Evolutionary conservation across 1,140 invertebrate species (phyloP), one percentile per base, ranked within the genome.

Genomic region (Penaeus indicus): DNA sequence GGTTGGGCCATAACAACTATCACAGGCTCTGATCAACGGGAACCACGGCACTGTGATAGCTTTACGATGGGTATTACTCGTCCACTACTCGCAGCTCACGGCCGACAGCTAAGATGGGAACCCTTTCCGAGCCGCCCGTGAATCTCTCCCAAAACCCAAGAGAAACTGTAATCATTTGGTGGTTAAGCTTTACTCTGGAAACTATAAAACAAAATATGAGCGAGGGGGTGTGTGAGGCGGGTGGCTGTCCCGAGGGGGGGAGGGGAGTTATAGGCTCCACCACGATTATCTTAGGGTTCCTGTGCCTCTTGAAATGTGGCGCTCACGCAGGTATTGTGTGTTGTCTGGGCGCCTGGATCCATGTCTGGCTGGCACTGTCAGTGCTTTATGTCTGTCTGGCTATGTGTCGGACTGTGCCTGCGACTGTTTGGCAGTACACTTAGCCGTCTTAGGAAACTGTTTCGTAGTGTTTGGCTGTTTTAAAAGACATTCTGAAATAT

Each of bases 81-180:
- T 88, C 86, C 64, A 67, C 80, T 88, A 83, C 62, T 88, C 86
- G 83, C 86, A 88, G 86, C 86, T 88, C 86, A 88, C 86, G 79
- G 64, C 18, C 67, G 86, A 88, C 86, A 88, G 86, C 86, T 42
- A 75, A 83, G 80, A 88, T 88, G 86, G 86, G 79, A 81, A 63
- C 54, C 79, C 86, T 69, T 88, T 83, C 67, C 80, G 32, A 47
- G 63, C 32, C 86, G 21, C 54, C 69, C 86, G 85, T 86, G 85
- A 86, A 86, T 88, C 86, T 88, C 80, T 83, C 86, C 80, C 19
- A 79, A 62, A 78, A 78, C 75, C 75, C 85, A 64, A 54, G 77
- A 86, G 85, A 86, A 86, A 86, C 85, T 86, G 85, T 86, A 80
- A 86, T 86, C 85, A 86, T 86, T 86, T 86, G 85, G 77, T 79